These are phyloP conservation scores for Oikopleura dioica DNA, from an alignment of 23 tunicate species.

Conservation along the genomic window DNA sequence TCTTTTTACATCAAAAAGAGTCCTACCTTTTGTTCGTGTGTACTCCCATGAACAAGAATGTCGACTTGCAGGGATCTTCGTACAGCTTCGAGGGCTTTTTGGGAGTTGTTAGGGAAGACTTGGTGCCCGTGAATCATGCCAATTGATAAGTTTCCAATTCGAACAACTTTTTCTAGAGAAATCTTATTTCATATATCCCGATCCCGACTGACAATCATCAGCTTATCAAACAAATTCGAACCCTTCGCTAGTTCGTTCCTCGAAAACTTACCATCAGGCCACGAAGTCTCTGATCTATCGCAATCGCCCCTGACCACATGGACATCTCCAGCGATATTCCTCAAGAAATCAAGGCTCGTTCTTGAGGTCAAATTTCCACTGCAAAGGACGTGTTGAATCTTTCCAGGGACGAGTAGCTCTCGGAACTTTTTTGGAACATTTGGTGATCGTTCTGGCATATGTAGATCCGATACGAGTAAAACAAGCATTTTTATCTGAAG, in stretches of 20 bases:
- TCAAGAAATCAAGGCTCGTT: slow-evolving; percentile 56
- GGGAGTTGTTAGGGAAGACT: slow-evolving; percentile 77
- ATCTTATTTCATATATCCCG: no score
- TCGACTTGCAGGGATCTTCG: slow-evolving; percentile 77
- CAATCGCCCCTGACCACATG: slow-evolving; percentile 89
- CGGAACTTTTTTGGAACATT: slow-evolving; percentile 66
- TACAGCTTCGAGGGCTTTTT: slow-evolving; percentile 54
- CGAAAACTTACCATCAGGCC: slow-evolving; percentile 10
- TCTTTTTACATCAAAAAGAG: neutral
- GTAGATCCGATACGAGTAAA: slow-evolving; percentile 62
- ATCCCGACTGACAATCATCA: no score
- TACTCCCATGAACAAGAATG: slow-evolving; percentile 67
- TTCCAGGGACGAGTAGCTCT: slow-evolving; percentile 78
- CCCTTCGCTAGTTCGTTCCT: no score
- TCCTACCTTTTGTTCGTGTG: slow-evolving; percentile 21
- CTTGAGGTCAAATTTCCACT: slow-evolving; percentile 71
- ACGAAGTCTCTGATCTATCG: slow-evolving; percentile 21
- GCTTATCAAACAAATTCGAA: no score
- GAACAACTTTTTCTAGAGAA: slow-evolving; percentile 79
- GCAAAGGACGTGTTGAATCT: slow-evolving; percentile 85
- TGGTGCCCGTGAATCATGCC: slow-evolving; percentile 96
- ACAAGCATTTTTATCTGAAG: slow-evolving; percentile 41
- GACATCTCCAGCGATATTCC: slow-evolving; percentile 91
- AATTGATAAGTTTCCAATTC: slow-evolving; percentile 73
- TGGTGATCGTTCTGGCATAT: slow-evolving; percentile 75